A percentile compares a stretch with the other conserved stretches of the same genome.
Conservation (phyloP, 2,888 invertebrate genomes). For the Cistogaster globosa region DNA sequence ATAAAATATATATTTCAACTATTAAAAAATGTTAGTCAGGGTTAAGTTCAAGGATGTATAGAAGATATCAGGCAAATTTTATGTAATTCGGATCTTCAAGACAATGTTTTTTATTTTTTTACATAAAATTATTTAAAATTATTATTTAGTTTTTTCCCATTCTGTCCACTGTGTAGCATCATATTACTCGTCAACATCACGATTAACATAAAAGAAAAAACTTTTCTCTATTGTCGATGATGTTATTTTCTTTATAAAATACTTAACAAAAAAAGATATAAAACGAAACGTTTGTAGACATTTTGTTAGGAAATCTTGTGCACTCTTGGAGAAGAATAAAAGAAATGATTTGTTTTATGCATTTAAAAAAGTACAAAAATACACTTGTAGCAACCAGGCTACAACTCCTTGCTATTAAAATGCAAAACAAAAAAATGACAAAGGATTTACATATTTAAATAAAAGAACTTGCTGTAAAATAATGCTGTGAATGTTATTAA, state of each 20-base stretch:
- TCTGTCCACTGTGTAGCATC: neutral
- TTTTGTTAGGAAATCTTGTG: conserved; percentile 37
- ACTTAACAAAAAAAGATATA: neutral
- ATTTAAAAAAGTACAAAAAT: conserved; percentile 41
- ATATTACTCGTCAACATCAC: conserved; percentile 11
- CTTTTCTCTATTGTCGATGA: neutral
- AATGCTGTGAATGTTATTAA: neutral
- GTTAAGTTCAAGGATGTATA: no score
- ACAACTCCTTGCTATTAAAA: neutral
- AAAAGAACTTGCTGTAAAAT: neutral
- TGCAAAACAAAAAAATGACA: no score
- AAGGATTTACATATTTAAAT: no score
- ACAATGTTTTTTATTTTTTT: no score
- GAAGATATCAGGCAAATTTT: no score
- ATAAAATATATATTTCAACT: no score
- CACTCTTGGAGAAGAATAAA: conserved; percentile 43
- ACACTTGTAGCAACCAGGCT: conserved; percentile 21
- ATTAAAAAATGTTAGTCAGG: no score
- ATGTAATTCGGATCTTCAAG: no score
- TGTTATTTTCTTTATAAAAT: conserved; percentile 9
- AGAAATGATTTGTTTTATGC: conserved; percentile 9
- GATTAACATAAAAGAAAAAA: conserved; percentile 11
- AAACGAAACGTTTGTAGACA: conserved; percentile 47
- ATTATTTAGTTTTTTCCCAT: neutral
- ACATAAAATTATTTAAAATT: no score